Evolutionary conservation across 64 coral and sea anemone species (phyloP).

Genomic region (Dendronephthya gigantea): DNA sequence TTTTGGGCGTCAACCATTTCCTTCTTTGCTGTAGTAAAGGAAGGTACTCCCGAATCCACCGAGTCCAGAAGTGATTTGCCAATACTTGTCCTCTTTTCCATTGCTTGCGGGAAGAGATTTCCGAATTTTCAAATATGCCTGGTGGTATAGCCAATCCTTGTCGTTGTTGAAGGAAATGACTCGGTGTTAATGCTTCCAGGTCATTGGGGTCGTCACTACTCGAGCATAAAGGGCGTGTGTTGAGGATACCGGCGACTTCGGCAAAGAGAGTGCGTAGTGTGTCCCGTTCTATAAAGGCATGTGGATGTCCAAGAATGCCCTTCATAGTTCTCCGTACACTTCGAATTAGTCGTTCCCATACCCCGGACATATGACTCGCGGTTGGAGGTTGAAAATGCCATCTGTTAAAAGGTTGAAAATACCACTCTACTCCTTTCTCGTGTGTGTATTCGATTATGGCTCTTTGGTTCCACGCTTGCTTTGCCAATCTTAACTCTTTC

Average conservation of each 20-base stretch:
- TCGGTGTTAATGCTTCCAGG: not conserved
- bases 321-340: not conserved
- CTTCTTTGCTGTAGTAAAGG: constrained; percentile 26
- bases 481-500: not conserved
- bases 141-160: not conserved
- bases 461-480: not conserved
- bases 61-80: constrained; percentile 22
- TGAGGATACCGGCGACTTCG: not conserved
- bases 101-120: not conserved
- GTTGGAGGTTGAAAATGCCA: not conserved
- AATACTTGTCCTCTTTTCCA: not conserved
- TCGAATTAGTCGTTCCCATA: not conserved
- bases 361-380: not conserved
- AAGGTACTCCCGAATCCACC: constrained; percentile 31
- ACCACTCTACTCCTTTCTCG: constrained; percentile 2
- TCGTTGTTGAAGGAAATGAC: not conserved
- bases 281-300: not conserved
- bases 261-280: not conserved
- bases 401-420: not conserved
- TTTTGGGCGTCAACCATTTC: constrained; percentile 15
- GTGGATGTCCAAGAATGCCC: not conserved
- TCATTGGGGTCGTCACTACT: not conserved
- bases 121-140: not conserved
- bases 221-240: not conserved
- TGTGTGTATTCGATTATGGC: not conserved